Evolutionary conservation across 2,888 invertebrate species (phyloP).

Genomic region (Epistrophe grossulariae): DNA sequence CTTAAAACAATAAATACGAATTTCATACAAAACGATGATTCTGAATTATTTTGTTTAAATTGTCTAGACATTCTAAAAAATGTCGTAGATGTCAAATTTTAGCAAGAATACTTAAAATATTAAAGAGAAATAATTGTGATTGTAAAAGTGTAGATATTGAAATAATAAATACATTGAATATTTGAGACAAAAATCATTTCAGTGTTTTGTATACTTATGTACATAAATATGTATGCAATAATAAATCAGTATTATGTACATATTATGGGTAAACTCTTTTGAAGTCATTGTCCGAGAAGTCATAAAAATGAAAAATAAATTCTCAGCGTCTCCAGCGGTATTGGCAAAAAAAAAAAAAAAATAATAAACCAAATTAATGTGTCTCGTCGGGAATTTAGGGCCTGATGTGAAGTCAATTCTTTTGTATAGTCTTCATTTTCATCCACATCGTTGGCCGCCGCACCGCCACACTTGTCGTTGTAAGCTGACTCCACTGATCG

Average conservation of each 20-base stretch:
- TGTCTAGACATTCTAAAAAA: too few relatives aligned
- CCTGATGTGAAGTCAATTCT: conserved; percentile 13
- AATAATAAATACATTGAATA: neutral
- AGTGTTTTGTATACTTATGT: neutral
- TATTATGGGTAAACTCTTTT: neutral
- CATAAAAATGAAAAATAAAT: conserved; percentile 23
- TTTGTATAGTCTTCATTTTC: neutral
- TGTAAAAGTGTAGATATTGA: too few relatives aligned
- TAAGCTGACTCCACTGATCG: neutral
- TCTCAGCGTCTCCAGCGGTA: neutral
- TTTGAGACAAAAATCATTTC: neutral
- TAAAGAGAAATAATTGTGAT: too few relatives aligned
- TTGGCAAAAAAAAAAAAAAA: neutral
- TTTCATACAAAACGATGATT: too few relatives aligned
- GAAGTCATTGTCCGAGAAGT: conserved; percentile 53
- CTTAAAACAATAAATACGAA: too few relatives aligned
- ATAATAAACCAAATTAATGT: neutral
- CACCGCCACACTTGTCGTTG: neutral
- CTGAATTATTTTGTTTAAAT: too few relatives aligned
- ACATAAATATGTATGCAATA: neutral
- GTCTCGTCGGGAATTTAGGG: neutral
- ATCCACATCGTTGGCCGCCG: neutral
- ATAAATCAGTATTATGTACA: neutral
- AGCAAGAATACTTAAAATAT: too few relatives aligned
- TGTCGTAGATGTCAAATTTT: too few relatives aligned